Conservation (phyloP, 2,113 vertebrate genomes). For the Callorhinus ursinus region DNA sequence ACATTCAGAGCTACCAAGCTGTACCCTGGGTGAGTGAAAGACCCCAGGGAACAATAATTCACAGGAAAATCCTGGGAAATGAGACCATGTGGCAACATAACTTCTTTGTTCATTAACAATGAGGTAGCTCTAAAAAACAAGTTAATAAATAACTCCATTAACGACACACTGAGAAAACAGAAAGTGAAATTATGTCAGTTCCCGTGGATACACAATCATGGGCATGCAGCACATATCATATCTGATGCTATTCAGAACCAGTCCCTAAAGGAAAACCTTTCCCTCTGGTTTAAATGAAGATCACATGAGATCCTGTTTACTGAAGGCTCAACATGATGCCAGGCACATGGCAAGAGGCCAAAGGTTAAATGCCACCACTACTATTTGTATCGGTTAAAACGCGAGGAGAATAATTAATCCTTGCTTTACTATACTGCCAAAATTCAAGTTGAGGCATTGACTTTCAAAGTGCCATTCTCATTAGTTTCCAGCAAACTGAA, state of each 20-base stretch:
- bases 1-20: background rate
- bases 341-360: background rate
- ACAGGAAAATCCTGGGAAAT: background rate
- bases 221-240: background rate
- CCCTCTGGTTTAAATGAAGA: background rate
- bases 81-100: background rate
- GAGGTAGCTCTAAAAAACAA: background rate
- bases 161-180: background rate
- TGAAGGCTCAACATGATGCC: background rate
- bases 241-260: background rate
- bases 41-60: background rate
- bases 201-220: background rate
- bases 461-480: constrained; percentile 1
- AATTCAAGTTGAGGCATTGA: background rate
- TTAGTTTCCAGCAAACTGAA: background rate
- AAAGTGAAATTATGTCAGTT: constrained; percentile 15
- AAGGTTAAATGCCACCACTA: background rate
- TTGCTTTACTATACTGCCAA: background rate
- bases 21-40: background rate
- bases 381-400: background rate
- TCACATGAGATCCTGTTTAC: background rate
- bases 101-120: background rate
- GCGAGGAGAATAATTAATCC: background rate
- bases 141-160: background rate
- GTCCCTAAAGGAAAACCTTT: background rate